These are phyloP conservation scores for Mastomys natalensis DNA, from an alignment of 2,113 vertebrate species.

Conservation along the genomic window DNA sequence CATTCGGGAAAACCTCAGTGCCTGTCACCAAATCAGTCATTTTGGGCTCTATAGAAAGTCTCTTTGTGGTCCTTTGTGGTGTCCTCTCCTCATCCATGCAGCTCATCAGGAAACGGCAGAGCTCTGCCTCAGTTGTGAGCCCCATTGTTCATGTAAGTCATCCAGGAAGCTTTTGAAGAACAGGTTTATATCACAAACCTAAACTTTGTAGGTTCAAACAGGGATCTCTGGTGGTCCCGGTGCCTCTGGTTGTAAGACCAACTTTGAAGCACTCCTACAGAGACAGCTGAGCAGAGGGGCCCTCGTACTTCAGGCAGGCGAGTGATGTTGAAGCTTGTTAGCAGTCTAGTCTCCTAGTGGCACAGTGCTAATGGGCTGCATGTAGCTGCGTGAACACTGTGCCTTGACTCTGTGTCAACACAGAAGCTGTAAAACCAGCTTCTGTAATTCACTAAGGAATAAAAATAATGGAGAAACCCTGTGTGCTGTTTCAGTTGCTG, in stretches of 20 bases:
- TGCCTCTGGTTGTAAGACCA: not conserved
- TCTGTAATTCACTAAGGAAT: constrained; percentile 34
- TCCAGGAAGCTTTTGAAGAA: not conserved
- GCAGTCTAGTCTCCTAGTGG: not conserved
- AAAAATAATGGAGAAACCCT: not conserved
- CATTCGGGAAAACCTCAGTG: not conserved
- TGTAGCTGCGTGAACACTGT: not conserved
- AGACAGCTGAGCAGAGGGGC: not conserved
- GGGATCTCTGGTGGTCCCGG: not conserved
- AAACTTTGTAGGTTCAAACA: not conserved
- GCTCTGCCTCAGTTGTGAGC: not conserved
- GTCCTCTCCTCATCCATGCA: not conserved
- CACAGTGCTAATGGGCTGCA: not conserved
- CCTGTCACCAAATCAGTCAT: not conserved
- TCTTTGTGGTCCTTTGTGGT: not conserved
- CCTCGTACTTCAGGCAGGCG: not conserved
- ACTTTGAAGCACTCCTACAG: not conserved
- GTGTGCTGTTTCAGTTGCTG: not conserved
- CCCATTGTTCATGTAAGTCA: not conserved
- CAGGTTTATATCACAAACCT: not conserved
- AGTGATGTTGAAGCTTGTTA: not conserved
- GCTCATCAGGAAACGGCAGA: not conserved
- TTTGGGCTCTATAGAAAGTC: not conserved
- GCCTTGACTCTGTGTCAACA: constrained; percentile 36
- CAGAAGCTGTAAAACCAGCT: not conserved